These are phyloP conservation scores for Quiscalus mexicanus DNA, from an alignment of 2,113 vertebrate species.

Conservation along the genomic window DNA sequence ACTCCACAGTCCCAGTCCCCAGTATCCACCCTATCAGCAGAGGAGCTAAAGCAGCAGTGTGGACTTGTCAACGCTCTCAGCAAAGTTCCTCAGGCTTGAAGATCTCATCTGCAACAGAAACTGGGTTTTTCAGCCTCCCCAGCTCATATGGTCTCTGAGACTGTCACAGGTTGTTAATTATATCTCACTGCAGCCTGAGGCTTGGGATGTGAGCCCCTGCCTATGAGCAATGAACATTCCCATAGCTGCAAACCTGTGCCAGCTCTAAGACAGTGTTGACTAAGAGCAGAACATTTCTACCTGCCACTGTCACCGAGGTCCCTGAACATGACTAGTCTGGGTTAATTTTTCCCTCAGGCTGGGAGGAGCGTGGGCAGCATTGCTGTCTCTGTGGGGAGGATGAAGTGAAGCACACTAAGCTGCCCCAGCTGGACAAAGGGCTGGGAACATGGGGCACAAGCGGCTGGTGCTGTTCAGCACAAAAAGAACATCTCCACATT, in stretches of 20 bases:
- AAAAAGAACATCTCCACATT: background rate
- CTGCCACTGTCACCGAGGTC: background rate
- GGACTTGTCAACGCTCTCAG: background rate
- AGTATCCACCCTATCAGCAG: background rate
- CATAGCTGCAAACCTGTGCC: background rate
- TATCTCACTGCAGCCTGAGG: background rate
- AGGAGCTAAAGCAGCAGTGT: background rate
- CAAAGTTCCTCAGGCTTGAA: background rate
- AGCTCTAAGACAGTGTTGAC: background rate
- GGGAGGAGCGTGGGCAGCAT: fast-evolving
- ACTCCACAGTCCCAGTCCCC: background rate
- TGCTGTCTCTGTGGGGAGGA: too few species aligned
- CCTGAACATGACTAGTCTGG: background rate
- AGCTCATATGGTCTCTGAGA: background rate
- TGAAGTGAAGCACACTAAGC: background rate
- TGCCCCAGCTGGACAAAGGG: background rate
- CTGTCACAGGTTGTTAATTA: background rate
- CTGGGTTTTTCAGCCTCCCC: background rate
- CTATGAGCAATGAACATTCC: background rate
- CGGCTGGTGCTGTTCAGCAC: background rate
- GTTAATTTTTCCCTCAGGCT: background rate
- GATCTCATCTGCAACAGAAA: background rate
- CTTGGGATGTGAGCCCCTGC: background rate
- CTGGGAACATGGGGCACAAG: background rate
- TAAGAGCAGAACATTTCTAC: background rate